Base-by-base conservation (phyloP, 2,797 vertebrate genomes). In the Catostomus latipinnis region DNA sequence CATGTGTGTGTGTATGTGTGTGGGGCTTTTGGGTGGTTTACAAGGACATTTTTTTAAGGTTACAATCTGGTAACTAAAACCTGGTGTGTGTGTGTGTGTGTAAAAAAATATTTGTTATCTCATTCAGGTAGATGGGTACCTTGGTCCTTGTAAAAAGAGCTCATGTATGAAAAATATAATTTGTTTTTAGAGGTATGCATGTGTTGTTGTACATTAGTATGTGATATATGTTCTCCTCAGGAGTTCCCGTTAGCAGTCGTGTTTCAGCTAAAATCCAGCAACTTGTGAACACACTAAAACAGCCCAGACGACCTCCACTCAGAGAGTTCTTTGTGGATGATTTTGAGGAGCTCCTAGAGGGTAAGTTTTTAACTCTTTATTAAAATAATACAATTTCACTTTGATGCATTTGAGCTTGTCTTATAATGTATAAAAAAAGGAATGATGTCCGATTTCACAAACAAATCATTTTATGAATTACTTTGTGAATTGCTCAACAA, bases 181-280 rank as follows among this genome's bases (percentile, higher is more conserved):
- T 10, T 1, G 13, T 14, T 56, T 60, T 50, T 1, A 7, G 46
- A 12, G 34, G 63, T 67, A 16, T 74, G 61, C 74, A 57, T 71
- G 54, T 45, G 22, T 65, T 12, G 16, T 22, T 80, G 45, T 74
- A 13, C 45, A 45, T 77, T 57, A 48, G 58, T 54, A 1, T 9
- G 1, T 62, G 57, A 13, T 76, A 3, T 74, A 14, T 75, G 13
- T 80, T 6, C 45, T 74, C 11, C 69, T 66, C 90, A 99, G 98
- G 98, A 78, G 97, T 99, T 74, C 98, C 98, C 0, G 97, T 99
- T 90, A 99, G 97, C 93, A 99, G 97, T 90, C 96, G 98, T 73
- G 97, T 99, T 84, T 99, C 98, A 6, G 97, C 98, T 75, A 99
- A 99, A 93, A 99, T 99, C 88, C 98, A 99, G 89, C 98, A 99